phyloP scores from a whole-genome alignment of 2,888 invertebrate species.

The Eupsilia transversa region DNA sequence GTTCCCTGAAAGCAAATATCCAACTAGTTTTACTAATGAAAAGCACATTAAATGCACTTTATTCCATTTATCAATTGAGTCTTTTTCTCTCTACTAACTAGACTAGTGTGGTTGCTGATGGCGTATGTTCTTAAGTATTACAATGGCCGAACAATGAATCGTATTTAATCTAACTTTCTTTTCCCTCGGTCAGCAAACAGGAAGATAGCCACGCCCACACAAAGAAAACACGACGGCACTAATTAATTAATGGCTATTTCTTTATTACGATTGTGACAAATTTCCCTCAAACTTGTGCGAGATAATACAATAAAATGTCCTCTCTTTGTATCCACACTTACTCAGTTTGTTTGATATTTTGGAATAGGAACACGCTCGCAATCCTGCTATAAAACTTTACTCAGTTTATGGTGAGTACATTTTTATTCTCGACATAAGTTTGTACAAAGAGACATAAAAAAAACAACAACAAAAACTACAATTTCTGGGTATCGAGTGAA shows the following conservation, averaged over 20 bases:
- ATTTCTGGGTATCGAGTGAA: constrained; percentile 11
- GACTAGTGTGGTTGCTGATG: constrained; percentile 50
- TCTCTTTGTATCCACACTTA: constrained; percentile 55
- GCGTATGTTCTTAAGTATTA: constrained; percentile 60
- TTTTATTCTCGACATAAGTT: constrained; percentile 32
- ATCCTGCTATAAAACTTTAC: constrained; percentile 27
- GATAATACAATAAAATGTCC: constrained; percentile 49
- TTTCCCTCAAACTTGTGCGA: constrained; percentile 68
- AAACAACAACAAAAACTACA: constrained; percentile 14
- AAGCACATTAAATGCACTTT: constrained; percentile 26
- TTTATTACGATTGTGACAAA: constrained; percentile 79
- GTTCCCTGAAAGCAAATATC: neutral
- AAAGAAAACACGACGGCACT: constrained; percentile 82
- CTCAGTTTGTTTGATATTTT: constrained; percentile 48
- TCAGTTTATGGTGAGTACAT: constrained; percentile 14
- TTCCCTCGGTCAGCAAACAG: constrained; percentile 82
- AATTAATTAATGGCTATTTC: constrained; percentile 86
- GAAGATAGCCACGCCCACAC: constrained; percentile 83
- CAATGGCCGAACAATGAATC: constrained; percentile 75
- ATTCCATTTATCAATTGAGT: constrained; percentile 18
- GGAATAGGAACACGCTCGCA: constrained; percentile 27
- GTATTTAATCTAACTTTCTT: constrained; percentile 88
- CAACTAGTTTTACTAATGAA: neutral
- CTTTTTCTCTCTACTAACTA: constrained; percentile 39
- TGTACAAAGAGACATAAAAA: constrained; percentile 28